A percentile compares a stretch with the other conserved stretches of the same genome.
These are phyloP conservation scores for Lepidurus packardi DNA, from an alignment of 1,140 invertebrate species.

Conservation along the genomic window DNA sequence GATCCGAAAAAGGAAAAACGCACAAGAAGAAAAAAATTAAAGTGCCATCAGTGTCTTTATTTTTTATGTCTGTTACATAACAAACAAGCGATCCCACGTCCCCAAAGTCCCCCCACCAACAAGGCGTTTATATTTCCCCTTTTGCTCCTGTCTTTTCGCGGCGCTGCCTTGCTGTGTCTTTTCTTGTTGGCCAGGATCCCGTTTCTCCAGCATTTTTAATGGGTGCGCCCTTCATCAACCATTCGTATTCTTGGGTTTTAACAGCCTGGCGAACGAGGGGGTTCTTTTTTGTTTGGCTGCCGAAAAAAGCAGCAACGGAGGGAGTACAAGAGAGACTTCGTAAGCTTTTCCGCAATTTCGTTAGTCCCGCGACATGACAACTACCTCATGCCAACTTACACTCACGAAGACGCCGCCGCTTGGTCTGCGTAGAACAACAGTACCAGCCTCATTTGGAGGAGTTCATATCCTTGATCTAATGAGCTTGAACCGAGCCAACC, in stretches of 20 bases:
- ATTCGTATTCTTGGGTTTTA: too few relatives aligned
- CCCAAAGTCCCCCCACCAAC: background rate
- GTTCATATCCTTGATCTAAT: conserved; percentile 19
- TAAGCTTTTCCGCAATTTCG: too few relatives aligned
- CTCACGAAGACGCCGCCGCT: too few relatives aligned
- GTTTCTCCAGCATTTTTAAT: too few relatives aligned
- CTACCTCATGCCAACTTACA: too few relatives aligned
- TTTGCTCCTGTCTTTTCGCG: background rate
- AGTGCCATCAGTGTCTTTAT: background rate
- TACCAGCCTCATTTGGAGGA: background rate
- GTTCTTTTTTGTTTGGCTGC: too few relatives aligned
- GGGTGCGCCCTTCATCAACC: too few relatives aligned
- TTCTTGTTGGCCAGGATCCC: too few relatives aligned
- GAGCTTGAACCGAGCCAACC: background rate
- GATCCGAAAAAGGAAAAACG: background rate
- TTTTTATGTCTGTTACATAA: background rate
- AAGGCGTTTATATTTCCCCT: background rate
- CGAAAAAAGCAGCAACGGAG: too few relatives aligned
- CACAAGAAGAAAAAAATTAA: background rate
- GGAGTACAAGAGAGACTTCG: too few relatives aligned
- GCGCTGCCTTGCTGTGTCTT: background rate
- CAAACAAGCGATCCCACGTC: background rate
- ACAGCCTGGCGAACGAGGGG: too few relatives aligned
- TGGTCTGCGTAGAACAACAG: background rate
- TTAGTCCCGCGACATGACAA: too few relatives aligned